Conservation (phyloP, 2,888 invertebrate genomes). For the Micoletzkya japonica region DNA sequence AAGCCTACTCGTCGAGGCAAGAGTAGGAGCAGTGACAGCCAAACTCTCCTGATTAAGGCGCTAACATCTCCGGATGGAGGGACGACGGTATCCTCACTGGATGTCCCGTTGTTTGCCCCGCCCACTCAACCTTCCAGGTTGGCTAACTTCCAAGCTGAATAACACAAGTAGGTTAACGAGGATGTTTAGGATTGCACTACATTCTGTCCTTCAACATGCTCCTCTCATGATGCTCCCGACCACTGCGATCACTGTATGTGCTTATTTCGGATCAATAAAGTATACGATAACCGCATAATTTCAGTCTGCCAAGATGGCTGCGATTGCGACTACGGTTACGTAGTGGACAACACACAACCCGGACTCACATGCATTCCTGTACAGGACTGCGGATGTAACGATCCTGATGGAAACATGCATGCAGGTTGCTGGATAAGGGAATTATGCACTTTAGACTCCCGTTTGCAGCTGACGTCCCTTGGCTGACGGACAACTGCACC, state of each 20-base stretch:
- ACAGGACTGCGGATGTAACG: background rate
- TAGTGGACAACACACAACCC: constrained; percentile 41
- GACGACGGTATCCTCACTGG: background rate
- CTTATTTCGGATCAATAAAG: background rate
- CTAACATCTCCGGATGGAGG: background rate
- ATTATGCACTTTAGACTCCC: background rate
- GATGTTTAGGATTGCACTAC: constrained; percentile 33
- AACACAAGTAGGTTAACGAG: too few relatives aligned
- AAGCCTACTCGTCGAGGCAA: background rate
- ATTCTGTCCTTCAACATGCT: constrained; percentile 52
- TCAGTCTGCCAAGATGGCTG: constrained; percentile 58
- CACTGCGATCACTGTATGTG: constrained; percentile 30
- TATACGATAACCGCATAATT: background rate
- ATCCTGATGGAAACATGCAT: background rate
- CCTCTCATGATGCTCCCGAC: constrained; percentile 33
- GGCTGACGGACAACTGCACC: background rate
- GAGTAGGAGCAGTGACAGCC: too few relatives aligned
- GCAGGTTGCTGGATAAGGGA: background rate
- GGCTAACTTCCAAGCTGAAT: background rate
- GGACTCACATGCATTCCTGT: background rate
- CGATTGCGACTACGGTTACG: constrained; percentile 58
- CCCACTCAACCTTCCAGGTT: background rate
- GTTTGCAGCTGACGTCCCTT: background rate
- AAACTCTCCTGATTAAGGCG: too few relatives aligned
- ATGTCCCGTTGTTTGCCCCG: background rate